These are phyloP conservation scores for Dryobotodes eremita DNA, from an alignment of 2,888 invertebrate species.

Conservation along the genomic window DNA sequence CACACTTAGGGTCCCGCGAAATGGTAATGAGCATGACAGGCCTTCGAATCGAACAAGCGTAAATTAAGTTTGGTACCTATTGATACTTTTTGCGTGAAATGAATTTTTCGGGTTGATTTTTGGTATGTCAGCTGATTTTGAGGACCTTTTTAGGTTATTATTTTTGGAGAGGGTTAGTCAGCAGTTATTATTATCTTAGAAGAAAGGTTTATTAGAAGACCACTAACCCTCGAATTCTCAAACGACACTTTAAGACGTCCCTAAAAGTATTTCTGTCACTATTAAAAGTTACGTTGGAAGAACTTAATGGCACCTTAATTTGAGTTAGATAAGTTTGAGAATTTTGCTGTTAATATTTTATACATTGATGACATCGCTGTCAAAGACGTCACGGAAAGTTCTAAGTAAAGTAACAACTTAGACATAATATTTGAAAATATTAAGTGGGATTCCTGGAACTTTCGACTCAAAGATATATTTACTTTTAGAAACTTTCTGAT, in stretches of 20 bases:
- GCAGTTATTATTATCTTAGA: not conserved
- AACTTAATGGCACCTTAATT: not conserved
- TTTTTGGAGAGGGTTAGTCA: conserved; percentile 1
- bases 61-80: conserved; percentile 56
- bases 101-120: not conserved
- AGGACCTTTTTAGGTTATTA: not conserved
- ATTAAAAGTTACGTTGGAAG: not conserved
- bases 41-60: conserved; percentile 37
- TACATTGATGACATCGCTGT: not conserved
- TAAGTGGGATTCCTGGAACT: not conserved
- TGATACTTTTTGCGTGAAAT: conserved; percentile 13
- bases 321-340: conserved; percentile 3
- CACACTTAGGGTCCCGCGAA: conserved; percentile 52
- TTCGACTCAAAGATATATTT: not conserved
- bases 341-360: not conserved
- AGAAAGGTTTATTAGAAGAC: not conserved
- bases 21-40: conserved; percentile 56
- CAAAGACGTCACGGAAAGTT: not conserved
- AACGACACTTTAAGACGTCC: not conserved
- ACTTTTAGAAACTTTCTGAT: conserved; percentile 13
- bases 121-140: not conserved
- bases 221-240: too few relatives aligned
- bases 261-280: not conserved
- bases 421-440: not conserved
- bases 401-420: not conserved